Percentiles rank a stretch among this genome's conserved stretches.
These are phyloP conservation scores for Gryon sp. DNA, from an alignment of 1,140 invertebrate genomes.

Conservation along the genomic window DNA sequence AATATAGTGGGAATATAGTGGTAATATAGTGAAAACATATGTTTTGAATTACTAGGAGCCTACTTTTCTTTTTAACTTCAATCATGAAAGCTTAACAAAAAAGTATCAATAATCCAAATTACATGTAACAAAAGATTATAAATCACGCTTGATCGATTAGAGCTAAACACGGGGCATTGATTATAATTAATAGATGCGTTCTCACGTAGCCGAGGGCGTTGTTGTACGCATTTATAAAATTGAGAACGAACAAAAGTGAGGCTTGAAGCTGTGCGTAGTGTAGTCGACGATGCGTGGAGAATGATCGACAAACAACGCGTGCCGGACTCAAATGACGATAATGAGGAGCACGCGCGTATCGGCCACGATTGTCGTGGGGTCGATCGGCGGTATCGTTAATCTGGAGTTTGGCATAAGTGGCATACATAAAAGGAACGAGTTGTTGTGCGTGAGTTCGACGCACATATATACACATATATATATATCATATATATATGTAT, in stretches of 20 bases:
- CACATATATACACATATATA: too few relatives aligned
- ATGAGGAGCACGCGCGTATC: slow-evolving; percentile 69
- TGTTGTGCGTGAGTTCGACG: slow-evolving; percentile 47
- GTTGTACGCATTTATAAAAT: slow-evolving; percentile 30
- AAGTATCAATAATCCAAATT: slow-evolving; percentile 41
- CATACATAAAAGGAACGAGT: slow-evolving; percentile 49
- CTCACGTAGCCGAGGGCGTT: slow-evolving; percentile 41
- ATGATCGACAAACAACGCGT: slow-evolving; percentile 66
- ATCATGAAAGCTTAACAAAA: too few relatives aligned
- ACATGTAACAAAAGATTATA: slow-evolving; percentile 26
- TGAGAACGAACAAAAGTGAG: slow-evolving; percentile 44
- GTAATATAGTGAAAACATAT: too few relatives aligned
- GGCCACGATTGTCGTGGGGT: slow-evolving; percentile 51
- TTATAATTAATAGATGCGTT: slow-evolving; percentile 57
- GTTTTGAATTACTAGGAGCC: too few relatives aligned
- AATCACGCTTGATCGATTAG: slow-evolving; percentile 52
- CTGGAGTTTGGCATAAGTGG: slow-evolving; percentile 54
- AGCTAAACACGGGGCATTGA: slow-evolving; percentile 35
- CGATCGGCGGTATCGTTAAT: slow-evolving; percentile 54
- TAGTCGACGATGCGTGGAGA: slow-evolving; percentile 57
- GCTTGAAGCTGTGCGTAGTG: too few relatives aligned
- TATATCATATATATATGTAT: too few relatives aligned
- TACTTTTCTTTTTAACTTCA: too few relatives aligned
- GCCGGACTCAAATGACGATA: slow-evolving; percentile 65
- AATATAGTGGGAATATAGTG: too few relatives aligned